phyloP scores from a whole-genome alignment of 2,113 vertebrate species.

The Lophius piscatorius region DNA sequence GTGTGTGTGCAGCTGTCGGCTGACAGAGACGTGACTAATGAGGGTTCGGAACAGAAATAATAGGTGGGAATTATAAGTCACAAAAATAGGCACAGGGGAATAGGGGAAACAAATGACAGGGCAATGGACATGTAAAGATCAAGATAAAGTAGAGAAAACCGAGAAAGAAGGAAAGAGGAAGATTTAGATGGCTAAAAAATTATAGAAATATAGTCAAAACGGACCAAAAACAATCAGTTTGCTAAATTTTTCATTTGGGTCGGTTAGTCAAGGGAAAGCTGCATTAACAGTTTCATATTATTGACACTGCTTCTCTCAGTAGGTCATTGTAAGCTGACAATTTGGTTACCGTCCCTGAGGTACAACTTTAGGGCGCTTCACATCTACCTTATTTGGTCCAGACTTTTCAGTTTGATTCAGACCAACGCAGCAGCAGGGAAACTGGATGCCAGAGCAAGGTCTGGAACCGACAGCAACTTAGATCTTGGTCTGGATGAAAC shows the following conservation, averaged over 20 bases:
- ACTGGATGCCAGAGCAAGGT: too few species aligned
- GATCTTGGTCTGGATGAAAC: too few species aligned
- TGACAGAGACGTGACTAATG: conserved; percentile 99
- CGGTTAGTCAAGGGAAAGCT: background rate
- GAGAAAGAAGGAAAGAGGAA: conserved; percentile 20
- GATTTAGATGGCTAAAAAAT: conserved; percentile 32
- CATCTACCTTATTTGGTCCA: too few species aligned
- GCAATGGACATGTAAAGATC: conserved; percentile 29
- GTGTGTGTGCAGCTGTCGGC: conserved; percentile 88
- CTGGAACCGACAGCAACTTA: too few species aligned
- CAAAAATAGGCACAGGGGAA: conserved; percentile 65
- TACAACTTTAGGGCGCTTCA: too few species aligned
- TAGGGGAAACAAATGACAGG: conserved; percentile 63
- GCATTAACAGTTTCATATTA: background rate
- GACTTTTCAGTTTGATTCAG: too few species aligned
- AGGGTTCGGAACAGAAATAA: conserved; percentile 96
- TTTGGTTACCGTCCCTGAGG: too few species aligned
- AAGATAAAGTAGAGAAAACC: conserved; percentile 40
- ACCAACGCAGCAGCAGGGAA: too few species aligned
- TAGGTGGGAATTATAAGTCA: conserved; percentile 84
- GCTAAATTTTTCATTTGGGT: conserved; percentile 2
- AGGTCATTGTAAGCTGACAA: too few species aligned
- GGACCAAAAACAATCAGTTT: background rate
- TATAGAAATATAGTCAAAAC: too few species aligned
- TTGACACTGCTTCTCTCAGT: background rate